These are phyloP conservation scores for Actias luna DNA, from an alignment of 2,888 invertebrate species.

Conservation along the genomic window DNA sequence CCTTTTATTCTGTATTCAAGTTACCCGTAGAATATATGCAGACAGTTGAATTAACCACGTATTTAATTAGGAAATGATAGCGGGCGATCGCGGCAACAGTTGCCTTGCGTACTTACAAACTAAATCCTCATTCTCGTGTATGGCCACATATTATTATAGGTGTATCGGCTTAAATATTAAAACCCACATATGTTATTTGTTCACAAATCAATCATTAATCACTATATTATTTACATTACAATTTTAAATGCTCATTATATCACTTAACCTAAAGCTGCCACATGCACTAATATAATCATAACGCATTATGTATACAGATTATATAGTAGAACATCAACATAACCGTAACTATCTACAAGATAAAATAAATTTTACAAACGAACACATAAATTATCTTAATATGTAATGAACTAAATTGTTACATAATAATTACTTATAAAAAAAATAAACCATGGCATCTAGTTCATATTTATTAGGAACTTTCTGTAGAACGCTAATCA, in stretches of 20 bases:
- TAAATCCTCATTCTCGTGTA: constrained; percentile 30
- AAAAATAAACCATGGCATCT: constrained; percentile 65
- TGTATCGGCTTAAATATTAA: constrained; percentile 25
- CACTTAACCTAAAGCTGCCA: constrained; percentile 13
- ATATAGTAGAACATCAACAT: not conserved
- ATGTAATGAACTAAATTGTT: constrained; percentile 19
- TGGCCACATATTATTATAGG: constrained; percentile 39
- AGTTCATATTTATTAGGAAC: constrained; percentile 68
- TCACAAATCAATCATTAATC: constrained; percentile 5
- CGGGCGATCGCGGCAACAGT: no score
- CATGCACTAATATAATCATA: not conserved
- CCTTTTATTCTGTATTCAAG: no score
- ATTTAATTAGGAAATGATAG: no score
- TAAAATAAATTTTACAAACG: not conserved
- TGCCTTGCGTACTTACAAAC: constrained; percentile 22
- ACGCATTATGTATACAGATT: not conserved
- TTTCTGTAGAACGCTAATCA: constrained; percentile 61
- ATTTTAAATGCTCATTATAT: constrained; percentile 28
- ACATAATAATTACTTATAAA: constrained; percentile 17
- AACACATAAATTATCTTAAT: constrained; percentile 21
- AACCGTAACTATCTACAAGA: not conserved
- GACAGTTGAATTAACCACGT: no score
- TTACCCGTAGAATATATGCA: no score
- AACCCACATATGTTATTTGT: constrained; percentile 21
- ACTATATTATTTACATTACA: not conserved